Percentiles rank a stretch among this genome's conserved stretches.
Conservation (phyloP, 1,140 invertebrate genomes). For the Acyrthosiphon pisum region DNA sequence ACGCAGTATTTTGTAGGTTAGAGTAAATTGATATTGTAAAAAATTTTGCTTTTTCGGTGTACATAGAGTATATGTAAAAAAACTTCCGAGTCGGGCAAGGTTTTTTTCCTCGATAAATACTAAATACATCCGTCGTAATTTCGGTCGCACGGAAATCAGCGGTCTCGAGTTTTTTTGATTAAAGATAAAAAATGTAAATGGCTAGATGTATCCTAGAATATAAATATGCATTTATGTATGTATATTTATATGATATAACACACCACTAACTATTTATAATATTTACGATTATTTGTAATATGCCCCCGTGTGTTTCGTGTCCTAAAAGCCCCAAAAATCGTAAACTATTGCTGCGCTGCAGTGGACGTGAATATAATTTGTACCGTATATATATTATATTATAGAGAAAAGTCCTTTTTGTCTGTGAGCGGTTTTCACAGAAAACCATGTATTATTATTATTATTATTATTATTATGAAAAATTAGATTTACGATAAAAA, state of each 20-base stretch:
- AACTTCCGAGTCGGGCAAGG: not conserved
- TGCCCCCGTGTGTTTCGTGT: constrained; percentile 8
- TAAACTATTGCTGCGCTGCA: not conserved
- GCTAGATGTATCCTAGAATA: constrained; percentile 32
- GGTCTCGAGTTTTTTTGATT: not conserved
- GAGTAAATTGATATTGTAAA: constrained; percentile 18
- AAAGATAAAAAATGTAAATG: not conserved
- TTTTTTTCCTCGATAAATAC: not conserved
- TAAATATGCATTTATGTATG: not conserved
- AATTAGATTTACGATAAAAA: constrained; percentile 48
- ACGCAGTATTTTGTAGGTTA: constrained; percentile 23
- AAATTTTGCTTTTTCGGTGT: constrained; percentile 33
- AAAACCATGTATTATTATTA: constrained; percentile 33
- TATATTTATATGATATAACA: constrained; percentile 19
- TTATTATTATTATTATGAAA: constrained; percentile 43
- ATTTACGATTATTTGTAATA: constrained; percentile 12
- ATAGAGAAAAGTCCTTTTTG: constrained; percentile 21
- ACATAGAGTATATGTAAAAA: constrained; percentile 18
- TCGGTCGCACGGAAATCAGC: not conserved
- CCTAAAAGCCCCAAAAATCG: constrained; percentile 35
- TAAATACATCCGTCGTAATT: not conserved
- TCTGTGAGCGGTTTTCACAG: constrained; percentile 31
- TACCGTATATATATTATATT: constrained; percentile 1
- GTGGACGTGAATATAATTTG: constrained; percentile 7
- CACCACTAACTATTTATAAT: not conserved